Base-by-base conservation (phyloP, 2,888 invertebrate genomes). In the Mythimna impura region DNA sequence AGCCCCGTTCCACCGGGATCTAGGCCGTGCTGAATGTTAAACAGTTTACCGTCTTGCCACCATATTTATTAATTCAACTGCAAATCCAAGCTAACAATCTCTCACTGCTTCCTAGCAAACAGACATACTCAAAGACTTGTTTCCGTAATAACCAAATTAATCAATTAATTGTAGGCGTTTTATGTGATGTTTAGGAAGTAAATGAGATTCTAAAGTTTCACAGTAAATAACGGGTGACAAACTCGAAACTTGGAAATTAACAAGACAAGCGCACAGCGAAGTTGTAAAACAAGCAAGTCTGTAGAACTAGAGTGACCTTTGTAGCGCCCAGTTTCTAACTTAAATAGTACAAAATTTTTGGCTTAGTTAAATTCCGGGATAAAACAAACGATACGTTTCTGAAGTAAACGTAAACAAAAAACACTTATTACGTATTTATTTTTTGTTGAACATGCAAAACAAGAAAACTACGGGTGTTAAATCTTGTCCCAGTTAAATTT, bases 1-100 rank as follows among this genome's bases (percentile, higher is more conserved):
- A 93, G 91, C 89, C 83, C 86, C 90, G 90, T 91, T 90, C 89
- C 90, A 89, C 85, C 83, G 90, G 90, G 91, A 91, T 91, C 91
- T 90, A 91, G 91, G 90, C 89, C 91, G 92, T 86, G 84, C 88
- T 91, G 94, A 94, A 94, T 94, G 90, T 90, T 94, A 93, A 95
- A 87, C 87, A 93, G 91, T 89, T 91, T 87, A 89, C 89, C 89
- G 88, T 87, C 89, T 88, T 86, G 85, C 82, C 81, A 81, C 81
- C 85, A 79, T 84, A 88, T 81, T 86, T 82, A 85, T 85, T 70
- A 76, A 86, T 80, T 82, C 80, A 86, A 80, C 80, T 79, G 80
- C 75, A 84, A 83, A 82, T 81, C 80, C 40, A 83, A 82, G 70
- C 69, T 64, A 71, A 77, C 68, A 72, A 73, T 78, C 68, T 73